Evolutionary conservation across 2,888 invertebrate species (phyloP), one percentile per base, ranked within the genome.

Genomic region (Eupithecia pulchellata): DNA sequence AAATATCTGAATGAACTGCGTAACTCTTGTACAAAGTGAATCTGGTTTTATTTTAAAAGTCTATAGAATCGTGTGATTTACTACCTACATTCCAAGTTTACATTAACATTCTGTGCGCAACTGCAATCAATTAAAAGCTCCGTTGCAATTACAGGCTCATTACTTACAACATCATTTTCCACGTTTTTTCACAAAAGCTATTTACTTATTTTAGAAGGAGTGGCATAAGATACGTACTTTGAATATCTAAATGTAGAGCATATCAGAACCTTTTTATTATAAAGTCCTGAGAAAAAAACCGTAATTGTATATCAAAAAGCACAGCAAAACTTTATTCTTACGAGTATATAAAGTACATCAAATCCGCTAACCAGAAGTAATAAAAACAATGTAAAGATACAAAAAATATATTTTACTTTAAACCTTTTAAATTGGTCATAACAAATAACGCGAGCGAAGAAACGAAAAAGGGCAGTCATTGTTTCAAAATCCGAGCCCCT

Each of bases 401-500:
- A 71, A 73, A 69, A 70, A 17, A 72, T 70, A 64, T 65, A 70
- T 71, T 68, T 72, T 68, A 72, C 66, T 68, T 70, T 69, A 75
- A 76, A 79, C 75, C 69, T 75, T 78, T 71, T 81, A 81, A 78
- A 79, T 78, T 75, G 72, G 67, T 75, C 74, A 78, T 79, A 79
- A 79, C 78, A 77, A 78, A 77, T 75, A 79, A 81, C 79, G 80
- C 69, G 75, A 66, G 58, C 73, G 66, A 75, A 73, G 79, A 82
- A 82, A 79, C 82, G 75, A 81, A 79, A 82, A 81, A 82, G 79
- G 77, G 79, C 79, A 77, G 71, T 81, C 81, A 84, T 86, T 82
- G 82, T 84, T 82, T 83, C 75, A 76, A 80, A 82, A 81, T 78
- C 81, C 72, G 75, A 76, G 71, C 74, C 80, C 78, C 77, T 78